Evolutionary conservation across 1,140 invertebrate species (phyloP).

Genomic region (Heliothis subflexa): DNA sequence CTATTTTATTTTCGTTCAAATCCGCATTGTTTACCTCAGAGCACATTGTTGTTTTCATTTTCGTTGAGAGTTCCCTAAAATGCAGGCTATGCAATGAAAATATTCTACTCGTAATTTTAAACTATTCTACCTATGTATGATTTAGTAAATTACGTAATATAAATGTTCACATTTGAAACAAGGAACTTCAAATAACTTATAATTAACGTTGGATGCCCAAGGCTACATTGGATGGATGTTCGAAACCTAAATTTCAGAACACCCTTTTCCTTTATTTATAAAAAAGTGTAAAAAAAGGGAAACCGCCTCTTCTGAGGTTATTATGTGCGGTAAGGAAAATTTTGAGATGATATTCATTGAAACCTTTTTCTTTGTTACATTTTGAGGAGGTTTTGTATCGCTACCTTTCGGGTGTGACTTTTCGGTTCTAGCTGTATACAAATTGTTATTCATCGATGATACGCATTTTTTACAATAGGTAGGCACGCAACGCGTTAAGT

Average conservation of each 20-base stretch:
- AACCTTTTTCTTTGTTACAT: constrained; percentile 49
- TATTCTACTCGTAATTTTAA: neutral
- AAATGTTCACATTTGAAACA: constrained; percentile 3
- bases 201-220: constrained; percentile 52
- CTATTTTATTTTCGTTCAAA: neutral
- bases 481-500: neutral
- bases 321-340: constrained; percentile 43
- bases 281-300: constrained; percentile 37
- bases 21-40: neutral
- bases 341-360: constrained; percentile 46
- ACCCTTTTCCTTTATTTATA: constrained; percentile 49
- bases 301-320: constrained; percentile 38
- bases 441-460: constrained; percentile 33
- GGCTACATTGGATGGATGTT: constrained; percentile 46
- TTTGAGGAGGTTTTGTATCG: constrained; percentile 22
- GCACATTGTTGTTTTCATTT: neutral
- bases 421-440: constrained; percentile 27
- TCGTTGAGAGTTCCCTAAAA: neutral
- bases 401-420: constrained; percentile 27
- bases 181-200: constrained; percentile 49
- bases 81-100: neutral
- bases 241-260: constrained; percentile 38
- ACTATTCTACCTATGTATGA: neutral
- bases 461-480: constrained; percentile 20
- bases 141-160: no score